Base-by-base conservation (phyloP, 1,140 invertebrate species). In the Apis mellifera region DNA sequence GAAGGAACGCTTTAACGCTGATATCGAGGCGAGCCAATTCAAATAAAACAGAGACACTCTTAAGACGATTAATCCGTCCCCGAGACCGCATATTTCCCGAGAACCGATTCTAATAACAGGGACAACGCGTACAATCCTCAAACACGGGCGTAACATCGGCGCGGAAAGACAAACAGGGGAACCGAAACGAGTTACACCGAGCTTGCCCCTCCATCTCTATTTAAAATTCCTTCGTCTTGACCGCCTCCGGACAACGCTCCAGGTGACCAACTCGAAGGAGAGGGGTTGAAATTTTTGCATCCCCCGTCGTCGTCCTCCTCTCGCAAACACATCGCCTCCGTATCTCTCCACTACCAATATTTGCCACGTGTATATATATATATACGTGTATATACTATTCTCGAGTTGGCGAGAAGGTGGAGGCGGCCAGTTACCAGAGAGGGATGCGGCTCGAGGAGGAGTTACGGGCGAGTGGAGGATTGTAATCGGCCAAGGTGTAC, bases 401-500 rank as follows among this genome's bases (percentile, higher is more conserved):
- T 7, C 32, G 32, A 42, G 32, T 42, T 42, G 32, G 32, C 32
- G 2, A 32, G 32, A 32, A 32, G 32, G 32, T 42, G 32, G 32
- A 42, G 32, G 5, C 32, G 32, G 32, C 32, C 32, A 42, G 32
- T 42, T 42, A 42, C 32, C 32, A 42, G 32, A 42, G 32, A 42
- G 32, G 32, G 32, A 42, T 42, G 32, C 32, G 32, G 26, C 26
- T 32, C 26, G 26, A 77, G 50, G 48, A 74, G 76, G 62, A 79
- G 48, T 73, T 60, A 73, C 60, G 62, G 70, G 9, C 69, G 76
- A 72, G 82, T 78, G 54, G 69, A 73, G 84, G 77, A 87, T 86
- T 89, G 85, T 89, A 89, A 89, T 89, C 87, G 87, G 87, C 85
- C 55, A 89, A 89, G 85, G 88, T 89, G 88, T 89, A 89, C 87